Evolutionary conservation across 1,140 invertebrate genomes (phyloP), one percentile per base, ranked within the genome.

Genomic region (Riptortus pedestris): DNA sequence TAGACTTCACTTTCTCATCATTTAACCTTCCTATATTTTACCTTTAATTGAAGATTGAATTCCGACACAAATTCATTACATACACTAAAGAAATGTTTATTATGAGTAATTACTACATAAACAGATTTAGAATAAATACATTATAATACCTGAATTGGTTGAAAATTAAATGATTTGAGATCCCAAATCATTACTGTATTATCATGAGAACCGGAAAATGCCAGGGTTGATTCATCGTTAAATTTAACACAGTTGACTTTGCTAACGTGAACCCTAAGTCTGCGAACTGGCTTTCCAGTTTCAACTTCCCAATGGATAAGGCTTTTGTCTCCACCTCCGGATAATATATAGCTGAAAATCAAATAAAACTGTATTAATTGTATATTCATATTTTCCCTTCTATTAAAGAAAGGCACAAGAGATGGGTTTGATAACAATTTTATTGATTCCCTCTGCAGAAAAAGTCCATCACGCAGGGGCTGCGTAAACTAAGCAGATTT

Each of bases 151-250:
- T 95, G 88, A 59, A 92, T 80, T 1, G 91, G 88, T 62, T 88
- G 85, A 57, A 83, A 76, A 43, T 79, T 81, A 68, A 82, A 81
- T 26, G 86, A 84, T 64, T 85, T 79, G 27, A 84, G 76, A 75
- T 99, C 96, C 92, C 92, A 98, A 71, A 85, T 85, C 78, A 87
- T 86, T 1, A 96, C 87, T 0, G 85, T 85, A 72, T 95, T 93
- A 74, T 99, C 96, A 38, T 92, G 79, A 24, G 91, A 92, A 3
- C 93, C 95, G 60, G 94, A 96, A 12, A 96, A 71, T 1, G 86
- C 86, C 69, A 97, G 81, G 4, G 87, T 84, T 0, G 93, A 96
- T 73, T 97, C 91, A 78, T 98, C 94, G 77, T 97, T 98, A 72
- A 91, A 97, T 69, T 72, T 79, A 0, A 98, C 87, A 74, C 88